Conservation (phyloP, 1,140 invertebrate species). For the Microvelia longipes region DNA sequence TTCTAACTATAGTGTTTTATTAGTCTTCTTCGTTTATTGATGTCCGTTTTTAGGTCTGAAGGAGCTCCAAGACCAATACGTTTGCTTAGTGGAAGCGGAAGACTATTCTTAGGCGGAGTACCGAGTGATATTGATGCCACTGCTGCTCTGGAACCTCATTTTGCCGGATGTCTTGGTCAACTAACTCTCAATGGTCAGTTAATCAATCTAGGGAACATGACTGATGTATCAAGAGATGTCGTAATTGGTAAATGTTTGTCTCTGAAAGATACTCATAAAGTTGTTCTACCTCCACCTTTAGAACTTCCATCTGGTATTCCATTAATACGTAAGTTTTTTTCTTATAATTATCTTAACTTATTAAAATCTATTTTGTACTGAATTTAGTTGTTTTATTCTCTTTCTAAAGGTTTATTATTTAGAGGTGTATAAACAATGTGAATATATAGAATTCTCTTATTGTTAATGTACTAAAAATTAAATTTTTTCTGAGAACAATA, state of each 20-base stretch:
- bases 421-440: too few relatives aligned
- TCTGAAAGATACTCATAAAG: slow-evolving; percentile 22
- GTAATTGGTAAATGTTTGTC: slow-evolving; percentile 46
- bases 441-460: too few relatives aligned
- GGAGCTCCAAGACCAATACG: slow-evolving; percentile 38
- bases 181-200: slow-evolving; percentile 64
- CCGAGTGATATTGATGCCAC: slow-evolving; percentile 39
- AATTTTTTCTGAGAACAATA: too few relatives aligned
- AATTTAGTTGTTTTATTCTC: too few relatives aligned
- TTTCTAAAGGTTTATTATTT: too few relatives aligned
- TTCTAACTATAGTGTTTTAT: too few relatives aligned
- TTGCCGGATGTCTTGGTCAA: slow-evolving; percentile 74
- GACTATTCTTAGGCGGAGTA: slow-evolving; percentile 72
- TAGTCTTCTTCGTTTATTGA: too few relatives aligned
- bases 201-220: slow-evolving; percentile 62
- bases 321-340: background rate
- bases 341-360: background rate
- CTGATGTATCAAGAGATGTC: slow-evolving; percentile 40
- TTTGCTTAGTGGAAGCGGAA: slow-evolving; percentile 44
- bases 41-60: slow-evolving; percentile 37
- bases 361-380: slow-evolving; percentile 11
- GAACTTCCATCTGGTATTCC: slow-evolving; percentile 1
- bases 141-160: slow-evolving; percentile 35
- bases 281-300: background rate
- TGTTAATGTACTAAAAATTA: too few relatives aligned